Percentiles rank a stretch among this genome's conserved stretches.
These are phyloP conservation scores for Protonemura montana DNA, from an alignment of 2,888 invertebrate genomes.

Conservation along the genomic window DNA sequence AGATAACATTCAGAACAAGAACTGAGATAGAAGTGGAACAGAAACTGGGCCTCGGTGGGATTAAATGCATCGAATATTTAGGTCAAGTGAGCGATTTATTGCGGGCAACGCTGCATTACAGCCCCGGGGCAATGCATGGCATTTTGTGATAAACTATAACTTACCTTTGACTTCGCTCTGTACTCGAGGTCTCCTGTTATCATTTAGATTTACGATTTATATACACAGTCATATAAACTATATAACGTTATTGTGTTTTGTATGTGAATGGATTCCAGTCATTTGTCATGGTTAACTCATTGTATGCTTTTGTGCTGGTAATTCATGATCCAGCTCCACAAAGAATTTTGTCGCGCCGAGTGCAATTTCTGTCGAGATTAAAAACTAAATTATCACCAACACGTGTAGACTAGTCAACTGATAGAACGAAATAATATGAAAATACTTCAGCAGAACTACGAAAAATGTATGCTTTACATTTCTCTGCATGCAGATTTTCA, in stretches of 20 bases:
- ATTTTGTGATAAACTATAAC: neutral
- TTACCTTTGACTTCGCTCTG: neutral
- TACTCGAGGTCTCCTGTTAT: neutral
- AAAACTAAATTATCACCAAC: too few relatives aligned
- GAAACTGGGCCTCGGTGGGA: too few relatives aligned
- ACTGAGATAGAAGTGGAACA: too few relatives aligned
- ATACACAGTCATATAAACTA: neutral
- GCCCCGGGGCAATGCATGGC: neutral
- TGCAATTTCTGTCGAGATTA: too few relatives aligned
- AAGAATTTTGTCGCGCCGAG: neutral
- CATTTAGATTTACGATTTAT: neutral
- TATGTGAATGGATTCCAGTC: neutral
- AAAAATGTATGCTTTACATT: too few relatives aligned
- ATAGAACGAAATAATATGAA: too few relatives aligned
- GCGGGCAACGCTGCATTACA: neutral
- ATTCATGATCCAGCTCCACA: neutral
- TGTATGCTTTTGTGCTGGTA: neutral
- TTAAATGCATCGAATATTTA: neutral
- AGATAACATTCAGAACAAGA: too few relatives aligned
- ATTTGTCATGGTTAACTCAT: neutral
- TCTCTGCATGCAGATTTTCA: too few relatives aligned
- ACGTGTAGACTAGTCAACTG: too few relatives aligned
- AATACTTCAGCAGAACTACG: too few relatives aligned
- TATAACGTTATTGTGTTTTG: neutral
- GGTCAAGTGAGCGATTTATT: neutral